Evolutionary conservation across 1,140 invertebrate genomes (phyloP).

Genomic region (Dendroctonus ponderosae): DNA sequence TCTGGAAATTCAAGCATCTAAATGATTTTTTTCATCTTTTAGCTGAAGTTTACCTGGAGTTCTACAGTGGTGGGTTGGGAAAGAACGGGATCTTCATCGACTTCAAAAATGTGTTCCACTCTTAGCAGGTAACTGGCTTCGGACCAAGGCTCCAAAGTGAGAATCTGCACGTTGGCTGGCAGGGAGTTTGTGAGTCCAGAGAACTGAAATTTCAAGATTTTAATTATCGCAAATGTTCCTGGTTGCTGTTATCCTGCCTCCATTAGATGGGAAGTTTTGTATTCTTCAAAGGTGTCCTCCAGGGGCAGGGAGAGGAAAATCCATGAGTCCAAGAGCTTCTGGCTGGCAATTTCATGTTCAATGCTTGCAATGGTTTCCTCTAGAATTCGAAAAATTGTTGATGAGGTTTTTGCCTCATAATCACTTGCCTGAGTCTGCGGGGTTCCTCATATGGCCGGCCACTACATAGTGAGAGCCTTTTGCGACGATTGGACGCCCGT

Average conservation of each 20-base stretch:
- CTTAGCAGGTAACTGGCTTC: slow-evolving; percentile 66
- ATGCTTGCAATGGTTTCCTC: slow-evolving; percentile 26
- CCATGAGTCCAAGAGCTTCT: slow-evolving; percentile 51
- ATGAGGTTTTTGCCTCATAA: background rate
- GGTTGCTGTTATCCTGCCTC: background rate
- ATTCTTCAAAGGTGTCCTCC: slow-evolving; percentile 42
- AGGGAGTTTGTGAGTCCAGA: slow-evolving; percentile 51
- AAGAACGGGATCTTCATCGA: slow-evolving; percentile 51
- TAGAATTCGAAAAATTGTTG: slow-evolving; percentile 1
- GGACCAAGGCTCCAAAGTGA: slow-evolving; percentile 82
- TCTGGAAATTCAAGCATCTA: slow-evolving; percentile 22
- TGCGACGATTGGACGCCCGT: slow-evolving; percentile 72
- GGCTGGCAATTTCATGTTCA: slow-evolving; percentile 43
- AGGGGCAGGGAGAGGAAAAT: slow-evolving; percentile 49
- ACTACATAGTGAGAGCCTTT: slow-evolving; percentile 71
- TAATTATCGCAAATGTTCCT: background rate
- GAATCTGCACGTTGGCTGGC: slow-evolving; percentile 75
- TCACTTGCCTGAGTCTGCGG: background rate
- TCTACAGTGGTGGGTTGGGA: slow-evolving; percentile 49
- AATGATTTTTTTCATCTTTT: no score
- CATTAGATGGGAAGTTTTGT: slow-evolving; percentile 45
- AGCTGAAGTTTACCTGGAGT: background rate
- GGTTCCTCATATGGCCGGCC: slow-evolving; percentile 42
- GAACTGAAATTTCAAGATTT: slow-evolving; percentile 18
- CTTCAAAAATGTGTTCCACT: slow-evolving; percentile 84